phyloP scores from a whole-genome alignment of 92 coral and sea anemone species.

The Bergia sp. region DNA sequence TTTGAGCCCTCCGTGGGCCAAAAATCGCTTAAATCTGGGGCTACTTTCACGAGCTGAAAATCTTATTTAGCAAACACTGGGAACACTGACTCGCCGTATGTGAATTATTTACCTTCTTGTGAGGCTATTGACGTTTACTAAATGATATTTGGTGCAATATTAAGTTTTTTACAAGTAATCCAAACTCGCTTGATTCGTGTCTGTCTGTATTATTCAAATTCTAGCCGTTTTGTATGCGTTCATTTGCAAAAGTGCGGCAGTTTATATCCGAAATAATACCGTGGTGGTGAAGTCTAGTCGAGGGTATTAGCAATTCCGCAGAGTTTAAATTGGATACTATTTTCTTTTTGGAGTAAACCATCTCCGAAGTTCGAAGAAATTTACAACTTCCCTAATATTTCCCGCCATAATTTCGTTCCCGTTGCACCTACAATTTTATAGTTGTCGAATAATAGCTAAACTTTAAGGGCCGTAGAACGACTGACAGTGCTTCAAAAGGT shows the following conservation, averaged over 20 bases:
- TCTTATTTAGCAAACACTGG: not conserved
- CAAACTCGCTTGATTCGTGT: constrained; percentile 13
- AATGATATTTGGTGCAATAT: constrained; percentile 18
- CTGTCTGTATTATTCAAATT: constrained; percentile 28
- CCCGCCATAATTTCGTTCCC: constrained; percentile 44
- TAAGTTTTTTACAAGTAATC: not conserved
- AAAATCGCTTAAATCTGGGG: constrained; percentile 7
- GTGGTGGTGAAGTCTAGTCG: constrained; percentile 42
- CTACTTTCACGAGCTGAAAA: constrained; percentile 8
- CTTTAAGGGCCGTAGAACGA: not conserved
- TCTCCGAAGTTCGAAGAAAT: constrained; percentile 39
- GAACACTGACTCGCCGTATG: not conserved
- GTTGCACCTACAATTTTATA: constrained; percentile 3
- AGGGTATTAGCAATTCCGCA: constrained; percentile 17
- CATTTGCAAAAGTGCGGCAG: constrained; percentile 34
- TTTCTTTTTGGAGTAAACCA: constrained; percentile 19
- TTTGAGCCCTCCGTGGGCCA: not conserved
- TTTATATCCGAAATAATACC: constrained; percentile 28
- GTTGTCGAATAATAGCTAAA: constrained; percentile 6
- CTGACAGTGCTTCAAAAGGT: constrained; percentile 10
- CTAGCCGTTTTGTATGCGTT: constrained; percentile 16
- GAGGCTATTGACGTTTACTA: constrained; percentile 33
- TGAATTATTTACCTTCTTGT: constrained; percentile 36
- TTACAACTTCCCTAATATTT: constrained; percentile 18
- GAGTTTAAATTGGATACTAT: constrained; percentile 51